A percentile compares a stretch with the other conserved stretches of the same genome.
Conservation (phyloP, 2,797 vertebrate species). For the Brachyalestes nurse region DNA sequence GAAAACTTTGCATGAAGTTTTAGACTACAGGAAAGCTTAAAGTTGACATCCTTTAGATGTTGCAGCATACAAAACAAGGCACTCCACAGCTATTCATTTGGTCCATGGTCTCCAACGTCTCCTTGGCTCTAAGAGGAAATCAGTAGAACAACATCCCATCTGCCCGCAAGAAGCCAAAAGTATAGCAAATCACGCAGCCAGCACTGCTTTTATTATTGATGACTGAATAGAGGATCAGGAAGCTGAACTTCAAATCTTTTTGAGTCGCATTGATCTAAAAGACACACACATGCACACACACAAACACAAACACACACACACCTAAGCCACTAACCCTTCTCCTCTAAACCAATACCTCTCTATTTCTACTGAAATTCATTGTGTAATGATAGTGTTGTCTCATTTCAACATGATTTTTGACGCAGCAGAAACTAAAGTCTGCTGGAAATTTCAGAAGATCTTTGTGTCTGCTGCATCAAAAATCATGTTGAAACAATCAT, state of each 20-base stretch:
- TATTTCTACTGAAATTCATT: background rate
- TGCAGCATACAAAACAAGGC: constrained; percentile 63
- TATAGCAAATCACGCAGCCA: constrained; percentile 63
- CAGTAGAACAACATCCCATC: constrained; percentile 45
- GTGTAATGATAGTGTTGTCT: no score
- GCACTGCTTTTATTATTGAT: constrained; percentile 75
- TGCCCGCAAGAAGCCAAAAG: constrained; percentile 32
- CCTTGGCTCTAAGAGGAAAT: constrained; percentile 61
- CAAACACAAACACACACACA: background rate
- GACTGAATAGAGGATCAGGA: constrained; percentile 58
- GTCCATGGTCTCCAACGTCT: constrained; percentile 43
- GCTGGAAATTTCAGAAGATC: no score
- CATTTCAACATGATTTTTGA: background rate
- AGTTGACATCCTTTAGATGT: constrained; percentile 66
- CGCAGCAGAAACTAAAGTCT: background rate
- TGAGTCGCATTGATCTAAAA: background rate
- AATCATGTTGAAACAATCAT: no score
- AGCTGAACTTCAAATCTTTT: constrained; percentile 44
- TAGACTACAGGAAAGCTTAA: constrained; percentile 66
- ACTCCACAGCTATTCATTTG: constrained; percentile 45
- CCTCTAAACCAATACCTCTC: background rate
- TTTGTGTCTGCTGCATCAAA: no score
- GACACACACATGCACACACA: background rate
- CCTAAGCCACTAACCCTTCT: background rate
- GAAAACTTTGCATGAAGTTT: constrained; percentile 71